Conservation (phyloP, 1,140 invertebrate species). For the Sitophilus oryzae region DNA sequence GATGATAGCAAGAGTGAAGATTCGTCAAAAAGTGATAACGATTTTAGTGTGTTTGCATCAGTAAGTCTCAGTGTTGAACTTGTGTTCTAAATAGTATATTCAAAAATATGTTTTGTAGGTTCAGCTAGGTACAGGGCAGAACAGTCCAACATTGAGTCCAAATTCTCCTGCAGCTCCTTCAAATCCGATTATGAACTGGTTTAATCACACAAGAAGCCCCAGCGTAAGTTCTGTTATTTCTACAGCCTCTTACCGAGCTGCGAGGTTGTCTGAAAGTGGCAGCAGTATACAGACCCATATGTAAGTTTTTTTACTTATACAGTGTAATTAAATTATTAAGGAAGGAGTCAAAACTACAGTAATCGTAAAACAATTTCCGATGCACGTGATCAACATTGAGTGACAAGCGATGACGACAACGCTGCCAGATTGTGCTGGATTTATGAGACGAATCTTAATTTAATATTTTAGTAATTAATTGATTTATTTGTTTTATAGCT, state of each 20-base stretch:
- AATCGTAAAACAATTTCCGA: too few species aligned
- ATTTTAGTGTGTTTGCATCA: conserved; percentile 40
- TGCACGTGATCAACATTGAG: too few species aligned
- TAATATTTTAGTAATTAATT: too few species aligned
- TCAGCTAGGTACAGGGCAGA: conserved; percentile 38
- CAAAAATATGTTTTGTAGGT: conserved; percentile 16
- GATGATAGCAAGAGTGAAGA: conserved; percentile 37
- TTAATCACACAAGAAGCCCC: conserved; percentile 39
- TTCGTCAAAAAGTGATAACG: conserved; percentile 37
- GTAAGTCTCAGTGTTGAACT: conserved; percentile 20
- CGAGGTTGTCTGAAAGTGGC: conserved; percentile 15
- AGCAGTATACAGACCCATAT: conserved; percentile 12
- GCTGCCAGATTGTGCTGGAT: too few species aligned
- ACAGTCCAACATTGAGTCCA: conserved; percentile 40
- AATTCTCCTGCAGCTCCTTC: conserved; percentile 37
- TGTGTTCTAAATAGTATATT: not conserved
- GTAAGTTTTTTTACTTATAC: conserved; percentile 17
- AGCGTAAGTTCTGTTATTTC: conserved; percentile 38
- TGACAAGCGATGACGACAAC: too few species aligned
- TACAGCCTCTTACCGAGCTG: conserved; percentile 25
- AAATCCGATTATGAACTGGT: conserved; percentile 31
- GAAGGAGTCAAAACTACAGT: too few species aligned
- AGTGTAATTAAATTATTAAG: too few species aligned
- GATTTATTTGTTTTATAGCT: too few species aligned
- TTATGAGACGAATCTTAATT: too few species aligned